Conservation (phyloP, 2,797 vertebrate species). For the Sebastes taczanowskii region DNA sequence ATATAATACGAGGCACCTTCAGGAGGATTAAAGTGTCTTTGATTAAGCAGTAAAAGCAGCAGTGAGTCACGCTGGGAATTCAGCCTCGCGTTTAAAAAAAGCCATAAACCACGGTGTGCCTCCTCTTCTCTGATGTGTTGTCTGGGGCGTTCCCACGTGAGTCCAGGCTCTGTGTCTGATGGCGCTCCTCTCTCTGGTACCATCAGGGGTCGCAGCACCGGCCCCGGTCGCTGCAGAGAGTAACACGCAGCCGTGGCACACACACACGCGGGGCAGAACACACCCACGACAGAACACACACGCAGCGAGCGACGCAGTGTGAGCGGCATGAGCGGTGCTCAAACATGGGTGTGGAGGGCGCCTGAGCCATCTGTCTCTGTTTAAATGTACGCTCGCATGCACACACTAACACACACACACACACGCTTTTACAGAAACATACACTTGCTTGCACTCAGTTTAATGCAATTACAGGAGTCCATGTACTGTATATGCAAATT, state of each 20-base stretch:
- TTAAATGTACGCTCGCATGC: background rate
- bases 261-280: conserved; percentile 32
- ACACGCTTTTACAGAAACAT: background rate
- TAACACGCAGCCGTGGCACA: conserved; percentile 50
- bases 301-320: conserved; percentile 44
- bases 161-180: conserved; percentile 22
- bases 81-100: no score
- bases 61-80: conserved; percentile 15
- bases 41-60: conserved; percentile 22
- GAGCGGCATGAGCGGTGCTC: conserved; percentile 42
- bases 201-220: conserved; percentile 70
- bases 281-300: conserved; percentile 61
- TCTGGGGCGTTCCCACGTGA: conserved; percentile 43
- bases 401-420: no score
- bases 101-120: background rate
- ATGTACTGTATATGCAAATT: conserved; percentile 5
- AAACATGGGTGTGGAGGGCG: conserved; percentile 53
- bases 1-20: background rate
- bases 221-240: conserved; percentile 63
- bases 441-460: background rate
- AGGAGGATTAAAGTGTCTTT: conserved; percentile 15
- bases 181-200: conserved; percentile 34
- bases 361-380: conserved; percentile 66
- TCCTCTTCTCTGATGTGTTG: background rate
- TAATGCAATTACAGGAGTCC: conserved; percentile 9